phyloP scores from a whole-genome alignment of 2,113 vertebrate genomes.

The Gavia stellata region DNA sequence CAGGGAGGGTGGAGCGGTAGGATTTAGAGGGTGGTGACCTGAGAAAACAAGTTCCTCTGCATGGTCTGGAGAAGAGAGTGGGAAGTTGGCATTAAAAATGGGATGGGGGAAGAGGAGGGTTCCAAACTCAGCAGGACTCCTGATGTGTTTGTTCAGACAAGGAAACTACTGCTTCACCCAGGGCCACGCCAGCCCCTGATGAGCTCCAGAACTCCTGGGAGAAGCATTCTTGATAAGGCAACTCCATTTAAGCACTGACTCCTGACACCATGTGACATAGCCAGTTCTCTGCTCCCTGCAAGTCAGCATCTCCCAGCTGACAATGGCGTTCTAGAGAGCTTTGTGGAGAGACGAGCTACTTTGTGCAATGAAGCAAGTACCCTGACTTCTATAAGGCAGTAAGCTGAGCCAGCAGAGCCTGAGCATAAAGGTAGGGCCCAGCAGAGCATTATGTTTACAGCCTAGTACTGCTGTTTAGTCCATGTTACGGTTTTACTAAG shows the following conservation, averaged over 20 bases:
- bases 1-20: not conserved
- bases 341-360: not conserved
- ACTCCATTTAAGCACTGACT: not conserved
- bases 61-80: not conserved
- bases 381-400: not conserved
- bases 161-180: not conserved
- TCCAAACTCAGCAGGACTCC: not conserved
- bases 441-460: not conserved
- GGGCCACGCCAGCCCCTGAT: not conserved
- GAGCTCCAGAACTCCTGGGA: not conserved
- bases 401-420: not conserved
- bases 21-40: not conserved
- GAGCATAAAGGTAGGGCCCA: not conserved
- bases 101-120: not conserved
- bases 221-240: not conserved
- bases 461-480: not conserved
- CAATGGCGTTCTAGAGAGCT: not conserved
- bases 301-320: not conserved
- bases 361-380: not conserved
- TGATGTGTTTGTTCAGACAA: not conserved
- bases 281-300: not conserved
- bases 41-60: not conserved
- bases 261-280: not conserved
- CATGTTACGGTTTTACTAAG: not conserved
- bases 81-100: not conserved